Conservation (phyloP, 2,797 vertebrate species). For the Melopsittacus undulatus region DNA sequence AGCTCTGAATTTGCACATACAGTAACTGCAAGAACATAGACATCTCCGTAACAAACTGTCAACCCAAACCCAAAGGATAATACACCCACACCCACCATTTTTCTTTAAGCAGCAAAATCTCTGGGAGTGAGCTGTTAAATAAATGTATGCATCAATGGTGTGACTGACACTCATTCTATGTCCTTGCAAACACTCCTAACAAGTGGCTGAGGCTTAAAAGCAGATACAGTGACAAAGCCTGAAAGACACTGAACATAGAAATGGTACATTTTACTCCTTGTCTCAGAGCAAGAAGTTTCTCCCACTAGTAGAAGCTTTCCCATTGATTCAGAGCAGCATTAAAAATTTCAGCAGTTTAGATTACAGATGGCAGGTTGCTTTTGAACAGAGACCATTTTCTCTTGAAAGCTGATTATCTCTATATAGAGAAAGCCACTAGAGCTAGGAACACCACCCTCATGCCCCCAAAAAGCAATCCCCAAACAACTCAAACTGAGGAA, state of each 20-base stretch:
- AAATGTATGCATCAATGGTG: not conserved
- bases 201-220: not conserved
- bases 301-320: not conserved
- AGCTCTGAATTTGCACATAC: not conserved
- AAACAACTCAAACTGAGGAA: not conserved
- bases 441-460: not conserved
- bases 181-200: not conserved
- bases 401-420: not conserved
- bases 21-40: not conserved
- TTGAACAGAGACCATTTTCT: not conserved
- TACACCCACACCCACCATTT: not conserved
- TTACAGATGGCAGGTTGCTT: not conserved
- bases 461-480: fast-evolving
- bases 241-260: not conserved
- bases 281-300: not conserved
- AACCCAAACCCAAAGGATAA: not conserved
- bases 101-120: not conserved
- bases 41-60: not conserved
- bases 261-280: not conserved
- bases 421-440: not conserved
- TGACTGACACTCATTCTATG: not conserved
- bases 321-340: not conserved
- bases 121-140: not conserved
- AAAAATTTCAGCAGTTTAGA: not conserved
- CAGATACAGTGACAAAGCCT: not conserved